Base-by-base conservation (phyloP, 1,140 invertebrate genomes). In the Heliconius eleuchia region DNA sequence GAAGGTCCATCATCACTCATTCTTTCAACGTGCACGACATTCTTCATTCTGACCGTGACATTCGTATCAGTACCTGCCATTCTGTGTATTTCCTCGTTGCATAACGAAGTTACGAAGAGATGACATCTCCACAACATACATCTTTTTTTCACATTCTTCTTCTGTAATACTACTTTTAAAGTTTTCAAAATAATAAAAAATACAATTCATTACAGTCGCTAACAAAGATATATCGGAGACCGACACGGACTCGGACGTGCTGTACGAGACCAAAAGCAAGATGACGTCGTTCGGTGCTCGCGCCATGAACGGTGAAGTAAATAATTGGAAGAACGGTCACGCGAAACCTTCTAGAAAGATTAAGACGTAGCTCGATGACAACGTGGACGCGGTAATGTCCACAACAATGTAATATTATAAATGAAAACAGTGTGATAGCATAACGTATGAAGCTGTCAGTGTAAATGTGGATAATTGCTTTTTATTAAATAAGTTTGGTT, bases 161-260 rank as follows among this genome's bases (percentile, higher is more conserved):
- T 42, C 13, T 46, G 13, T 13, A 46, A 46, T 16, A 13, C 13
- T 3, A 52, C 18, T 19, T 19, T 52, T 52, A 52, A 19, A 52
- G 19, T 52, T 1, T 27, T 8, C 11, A 23, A 60, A 27, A 60
- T 60, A 23, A 27, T 60, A 60, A 60, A 60, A 34, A 13, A 27
- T 16, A 30, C 13, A 4, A 30, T 66, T 30, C 30, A 79, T 94
- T 95, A 60, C 88, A 95, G 95, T 95, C 85, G 85, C 93, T 16
- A 90, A 90, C 46, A 95, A 95, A 86, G 96, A 95, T 92, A 91
- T 96, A 23, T 97, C 97, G 4, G 97, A 97, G 83, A 96, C 96
- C 1, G 97, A 97, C 79, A 97, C 97, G 0, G 97, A 97, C 82
- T 97, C 96, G 2, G 97, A 97, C 91, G 96, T 97, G 23, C 89